A percentile compares a stretch with the other conserved stretches of the same genome.
Evolutionary conservation across 2,113 vertebrate species (phyloP).

Genomic region (Thalassarche chlororhynchos): DNA sequence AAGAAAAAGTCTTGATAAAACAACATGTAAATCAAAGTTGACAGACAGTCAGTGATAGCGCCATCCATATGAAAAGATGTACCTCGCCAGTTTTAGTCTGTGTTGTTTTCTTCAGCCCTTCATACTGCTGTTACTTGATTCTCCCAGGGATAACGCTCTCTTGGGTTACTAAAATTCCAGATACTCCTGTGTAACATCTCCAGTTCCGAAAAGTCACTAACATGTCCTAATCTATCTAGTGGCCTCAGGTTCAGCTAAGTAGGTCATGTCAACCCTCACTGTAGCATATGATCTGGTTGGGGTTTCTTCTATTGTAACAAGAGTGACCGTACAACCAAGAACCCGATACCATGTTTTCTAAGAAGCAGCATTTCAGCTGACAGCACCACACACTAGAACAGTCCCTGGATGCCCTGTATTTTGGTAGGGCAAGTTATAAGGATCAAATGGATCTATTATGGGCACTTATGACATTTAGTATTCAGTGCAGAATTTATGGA

Average conservation of each 20-base stretch:
- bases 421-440: background rate
- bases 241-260: background rate
- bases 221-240: background rate
- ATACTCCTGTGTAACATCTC: background rate
- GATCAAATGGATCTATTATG: accelerated
- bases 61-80: background rate
- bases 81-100: background rate
- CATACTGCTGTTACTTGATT: background rate
- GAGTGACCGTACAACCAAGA: background rate
- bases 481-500: background rate
- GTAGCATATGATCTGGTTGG: background rate
- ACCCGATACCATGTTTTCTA: accelerated
- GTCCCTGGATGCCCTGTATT: background rate
- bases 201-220: background rate
- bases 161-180: background rate
- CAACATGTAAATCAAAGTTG: background rate
- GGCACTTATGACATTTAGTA: background rate
- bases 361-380: accelerated
- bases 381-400: background rate
- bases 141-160: background rate
- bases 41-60: background rate
- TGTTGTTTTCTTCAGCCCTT: background rate
- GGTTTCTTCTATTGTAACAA: background rate
- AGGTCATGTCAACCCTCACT: background rate
- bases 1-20: background rate